Evolutionary conservation across 2,888 invertebrate genomes (phyloP), one percentile per base, ranked within the genome.

Genomic region (Coremacera marginata): DNA sequence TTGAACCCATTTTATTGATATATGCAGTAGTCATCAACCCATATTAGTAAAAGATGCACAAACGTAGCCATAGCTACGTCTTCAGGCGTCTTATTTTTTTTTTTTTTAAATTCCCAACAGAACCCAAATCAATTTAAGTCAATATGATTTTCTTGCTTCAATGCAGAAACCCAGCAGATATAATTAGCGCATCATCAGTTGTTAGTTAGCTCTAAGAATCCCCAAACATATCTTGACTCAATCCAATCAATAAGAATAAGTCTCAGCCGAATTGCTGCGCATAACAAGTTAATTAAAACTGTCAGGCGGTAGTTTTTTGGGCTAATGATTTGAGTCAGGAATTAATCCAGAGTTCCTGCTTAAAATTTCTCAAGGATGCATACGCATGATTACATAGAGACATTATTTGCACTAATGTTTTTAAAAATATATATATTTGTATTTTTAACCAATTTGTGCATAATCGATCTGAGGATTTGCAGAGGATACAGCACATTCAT

Each of bases 261-360:
- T 70, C 44, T 7, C 44, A 22, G 0, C 11, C 67, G 22, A 37
- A 37, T 67, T 51, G 16, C 22, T 57, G 34, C 16, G 19, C 22
- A 19, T 19, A 71, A 57, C 37, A 34, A 16, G 71, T 44, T 60
- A 71, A 71, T 72, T 62, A 25, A 62, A 31, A 62, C 62, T 72
- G 72, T 62, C 72, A 62, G 49, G 49, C 44, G 27, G 25, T 19
- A 44, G n/a, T n/a, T 25, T 68, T 19, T 68, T 19, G 9, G 16
- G 68, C 68, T 68, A 68, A 68, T 68, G 71, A 27, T 25, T 55
- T 70, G 25, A 25, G 60, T 60, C 72, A 55, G 49, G n/a, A 49
- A 25, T 62, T 72, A 62, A 72, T 72, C 72, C 60, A 49, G 49
- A 72, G 72, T 72, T 72, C 62, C 72, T 72, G 72, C 72, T 72